Base-by-base conservation (phyloP, 2,797 vertebrate species). In the Sphaeramia orbicularis region DNA sequence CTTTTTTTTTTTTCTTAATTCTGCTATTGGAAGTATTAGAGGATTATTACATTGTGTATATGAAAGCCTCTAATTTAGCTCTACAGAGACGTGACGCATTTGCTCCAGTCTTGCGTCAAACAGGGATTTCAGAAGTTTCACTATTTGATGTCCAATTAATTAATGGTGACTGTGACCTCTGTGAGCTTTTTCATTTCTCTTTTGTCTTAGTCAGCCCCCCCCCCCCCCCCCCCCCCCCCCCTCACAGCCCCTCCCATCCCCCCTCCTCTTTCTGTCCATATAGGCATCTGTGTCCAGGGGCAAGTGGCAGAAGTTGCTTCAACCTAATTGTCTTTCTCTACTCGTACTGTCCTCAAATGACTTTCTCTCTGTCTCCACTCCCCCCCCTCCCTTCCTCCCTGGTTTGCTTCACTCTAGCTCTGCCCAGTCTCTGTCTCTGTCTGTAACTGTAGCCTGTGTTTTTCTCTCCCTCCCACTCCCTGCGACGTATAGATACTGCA, bases 401-500 rank as follows among this genome's bases (percentile, higher is more conserved):
- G 68, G 55, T 65, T 71, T 45, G 63, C 73, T 71, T 83, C 85
- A 83, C 86, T 85, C 86, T 85, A 66, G 80, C 88, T 91, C 87
- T 84, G 85, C 88, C 91, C 83, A 87, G 86, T 86, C 88, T 90
- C 90, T 87, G 88, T 92, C 89, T 93, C 84, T 52, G 82, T 91
- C 91, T 94, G 91, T 93, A 93, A 93, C 92, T 94, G 91, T 92
- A 94, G 91, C 91, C 91, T 90, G 90, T 89, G 87, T 91, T 91
- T 91, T 90, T 89, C 83, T 86, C 90, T 85, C 90, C 85, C 91
- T 92, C 91, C 89, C 87, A 90, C 90, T 89, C 90, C 88, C 91
- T 93, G 93, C 90, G 91, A 94, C 90, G 89, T 94, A 94, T 93
- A 94, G 93, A 94, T 91, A 93, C 92, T 92, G 93, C 93, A 94